Evolutionary conservation across 1,140 invertebrate genomes (phyloP).

Genomic region (Drosophila oshimai): DNA sequence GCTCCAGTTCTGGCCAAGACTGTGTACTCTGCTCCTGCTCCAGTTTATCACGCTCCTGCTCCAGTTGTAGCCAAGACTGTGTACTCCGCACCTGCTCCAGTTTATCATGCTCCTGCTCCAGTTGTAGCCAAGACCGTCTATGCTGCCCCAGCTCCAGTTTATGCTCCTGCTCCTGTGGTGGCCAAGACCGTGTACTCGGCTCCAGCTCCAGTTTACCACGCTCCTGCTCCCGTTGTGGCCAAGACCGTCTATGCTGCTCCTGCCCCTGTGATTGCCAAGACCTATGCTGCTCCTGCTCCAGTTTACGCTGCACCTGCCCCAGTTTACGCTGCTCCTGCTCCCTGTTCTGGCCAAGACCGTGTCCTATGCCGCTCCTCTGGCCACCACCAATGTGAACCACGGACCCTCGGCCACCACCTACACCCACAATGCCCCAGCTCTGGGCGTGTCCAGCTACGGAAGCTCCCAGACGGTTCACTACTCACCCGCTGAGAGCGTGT

Average conservation of each 20-base stretch:
- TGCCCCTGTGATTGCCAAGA: conserved; percentile 40
- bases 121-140: conserved; percentile 57
- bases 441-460: conserved; percentile 81
- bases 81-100: conserved; percentile 52
- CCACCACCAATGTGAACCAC: conserved; percentile 74
- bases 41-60: conserved; percentile 81
- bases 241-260: conserved; percentile 61
- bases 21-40: conserved; percentile 78
- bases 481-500: conserved; percentile 84
- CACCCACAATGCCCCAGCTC: conserved; percentile 78
- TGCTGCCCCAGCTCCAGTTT: conserved; percentile 82
- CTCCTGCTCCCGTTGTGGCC: conserved; percentile 20
- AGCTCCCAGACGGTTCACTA: conserved; percentile 82
- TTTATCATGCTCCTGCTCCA: conserved; percentile 61
- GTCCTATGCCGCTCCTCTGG: conserved; percentile 84
- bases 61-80: conserved; percentile 50
- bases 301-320: conserved; percentile 33
- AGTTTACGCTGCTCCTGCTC: conserved; percentile 31
- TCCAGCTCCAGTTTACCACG: conserved; percentile 37
- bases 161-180: conserved; percentile 78
- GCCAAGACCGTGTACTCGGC: conserved; percentile 68
- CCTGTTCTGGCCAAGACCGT: conserved; percentile 76
- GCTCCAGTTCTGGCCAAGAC: conserved; percentile 23
- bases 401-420: conserved; percentile 72
- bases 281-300: too few species aligned